phyloP scores from a whole-genome alignment of 2,797 vertebrate genomes.

The Hipposideros larvatus region DNA sequence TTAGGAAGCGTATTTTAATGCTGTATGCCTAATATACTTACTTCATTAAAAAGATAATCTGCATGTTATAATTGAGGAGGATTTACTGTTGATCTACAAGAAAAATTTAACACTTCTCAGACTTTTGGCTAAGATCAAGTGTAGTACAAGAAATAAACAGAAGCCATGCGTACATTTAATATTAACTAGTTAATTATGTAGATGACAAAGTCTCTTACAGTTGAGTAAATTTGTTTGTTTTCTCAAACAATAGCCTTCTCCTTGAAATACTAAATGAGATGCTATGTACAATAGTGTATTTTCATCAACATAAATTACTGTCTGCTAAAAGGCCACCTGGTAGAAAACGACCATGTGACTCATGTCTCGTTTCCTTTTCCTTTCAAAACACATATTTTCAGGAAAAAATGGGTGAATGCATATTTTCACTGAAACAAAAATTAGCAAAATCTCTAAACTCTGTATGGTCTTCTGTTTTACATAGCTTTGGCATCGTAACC shows the following conservation, averaged over 20 bases:
- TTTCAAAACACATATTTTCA: conserved; percentile 14
- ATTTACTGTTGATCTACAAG: not conserved
- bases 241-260: conserved; percentile 32
- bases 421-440: conserved; percentile 47
- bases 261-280: not conserved
- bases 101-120: not conserved
- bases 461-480: not conserved
- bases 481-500: not conserved
- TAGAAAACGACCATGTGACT: not conserved
- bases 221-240: conserved; percentile 12
- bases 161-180: not conserved
- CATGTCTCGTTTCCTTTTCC: not conserved
- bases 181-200: conserved; percentile 14
- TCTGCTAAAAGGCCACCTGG: not conserved
- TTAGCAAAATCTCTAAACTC: not conserved
- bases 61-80: not conserved
- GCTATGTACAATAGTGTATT: not conserved
- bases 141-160: not conserved
- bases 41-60: conserved; percentile 33
- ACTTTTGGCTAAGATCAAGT: too few relatives aligned
- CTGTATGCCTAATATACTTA: not conserved
- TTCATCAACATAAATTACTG: conserved; percentile 59
- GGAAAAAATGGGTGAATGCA: not conserved
- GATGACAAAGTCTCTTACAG: conserved; percentile 16
- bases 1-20: not conserved